phyloP scores from a whole-genome alignment of 53 echinoderm and acorn worm genomes.

The Henricia sp. region DNA sequence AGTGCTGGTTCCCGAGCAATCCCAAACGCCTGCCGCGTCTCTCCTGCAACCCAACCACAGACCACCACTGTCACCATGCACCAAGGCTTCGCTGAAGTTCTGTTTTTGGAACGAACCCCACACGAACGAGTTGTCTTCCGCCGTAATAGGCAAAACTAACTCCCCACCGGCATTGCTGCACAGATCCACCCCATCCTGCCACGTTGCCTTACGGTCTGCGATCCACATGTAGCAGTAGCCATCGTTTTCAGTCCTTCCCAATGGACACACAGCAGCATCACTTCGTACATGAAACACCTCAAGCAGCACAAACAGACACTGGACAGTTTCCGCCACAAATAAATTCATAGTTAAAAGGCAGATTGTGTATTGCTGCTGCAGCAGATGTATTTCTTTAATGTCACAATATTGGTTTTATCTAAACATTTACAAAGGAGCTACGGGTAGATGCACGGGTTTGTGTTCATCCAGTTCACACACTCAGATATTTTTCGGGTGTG shows the following conservation, averaged over 20 bases:
- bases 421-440: no score
- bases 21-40: background rate
- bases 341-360: no score
- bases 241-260: background rate
- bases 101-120: background rate
- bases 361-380: no score
- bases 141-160: background rate
- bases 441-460: no score
- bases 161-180: background rate
- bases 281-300: no score
- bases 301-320: no score
- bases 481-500: no score
- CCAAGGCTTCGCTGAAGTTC: background rate
- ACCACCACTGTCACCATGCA: background rate
- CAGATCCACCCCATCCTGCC: background rate
- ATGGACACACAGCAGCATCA: constrained; percentile 1
- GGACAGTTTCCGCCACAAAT: no score
- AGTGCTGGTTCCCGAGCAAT: background rate
- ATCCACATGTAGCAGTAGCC: background rate
- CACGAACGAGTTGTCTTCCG: background rate
- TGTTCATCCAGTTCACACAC: no score
- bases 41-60: constrained; percentile 7
- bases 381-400: no score
- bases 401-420: no score
- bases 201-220: background rate